phyloP scores from a whole-genome alignment of 2,888 invertebrate species.

The Drosophila barbarae region DNA sequence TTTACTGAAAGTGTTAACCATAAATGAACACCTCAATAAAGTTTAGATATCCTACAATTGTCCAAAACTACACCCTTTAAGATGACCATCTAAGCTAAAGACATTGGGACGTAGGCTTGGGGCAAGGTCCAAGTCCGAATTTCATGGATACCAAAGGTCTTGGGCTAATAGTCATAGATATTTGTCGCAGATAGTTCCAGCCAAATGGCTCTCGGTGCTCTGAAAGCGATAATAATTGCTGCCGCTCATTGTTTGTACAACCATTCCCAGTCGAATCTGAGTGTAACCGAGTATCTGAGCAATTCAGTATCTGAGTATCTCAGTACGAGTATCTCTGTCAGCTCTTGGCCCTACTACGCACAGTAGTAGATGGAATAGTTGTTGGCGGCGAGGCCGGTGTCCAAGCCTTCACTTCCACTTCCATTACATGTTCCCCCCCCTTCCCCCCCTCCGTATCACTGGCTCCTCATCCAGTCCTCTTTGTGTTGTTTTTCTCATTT shows the following conservation, averaged over 20 bases:
- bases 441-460: neutral
- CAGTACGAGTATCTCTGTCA: slow-evolving; percentile 11
- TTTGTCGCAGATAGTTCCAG: slow-evolving; percentile 30
- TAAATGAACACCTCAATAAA: neutral
- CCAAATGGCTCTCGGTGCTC: slow-evolving; percentile 28
- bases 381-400: slow-evolving; percentile 52
- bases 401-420: slow-evolving; percentile 35
- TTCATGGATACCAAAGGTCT: slow-evolving; percentile 19
- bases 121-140: neutral
- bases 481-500: slow-evolving; percentile 61
- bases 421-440: slow-evolving; percentile 7
- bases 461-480: slow-evolving; percentile 31
- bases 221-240: slow-evolving; percentile 68
- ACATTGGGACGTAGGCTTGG: neutral
- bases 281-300: slow-evolving; percentile 10
- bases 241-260: slow-evolving; percentile 57
- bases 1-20: neutral
- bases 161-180: slow-evolving; percentile 28
- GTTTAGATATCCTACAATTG: slow-evolving; percentile 1
- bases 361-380: slow-evolving; percentile 23
- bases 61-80: neutral
- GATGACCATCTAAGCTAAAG: slow-evolving; percentile 1
- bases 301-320: slow-evolving; percentile 34
- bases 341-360: slow-evolving; percentile 30
- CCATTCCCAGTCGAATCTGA: slow-evolving; percentile 33